phyloP scores from a whole-genome alignment of 2,888 invertebrate genomes.

The Antheraea assamensis region DNA sequence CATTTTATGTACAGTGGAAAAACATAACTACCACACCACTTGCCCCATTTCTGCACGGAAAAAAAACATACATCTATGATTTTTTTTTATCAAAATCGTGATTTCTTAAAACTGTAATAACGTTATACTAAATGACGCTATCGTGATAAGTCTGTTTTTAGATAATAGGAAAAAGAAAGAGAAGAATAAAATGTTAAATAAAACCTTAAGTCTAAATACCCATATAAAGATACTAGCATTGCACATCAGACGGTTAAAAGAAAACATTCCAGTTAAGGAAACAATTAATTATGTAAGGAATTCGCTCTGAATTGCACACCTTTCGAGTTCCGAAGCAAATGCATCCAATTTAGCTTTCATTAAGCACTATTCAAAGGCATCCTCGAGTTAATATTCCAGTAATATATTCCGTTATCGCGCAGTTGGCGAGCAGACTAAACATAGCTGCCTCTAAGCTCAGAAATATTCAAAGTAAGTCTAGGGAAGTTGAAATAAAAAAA shows the following conservation, averaged over 20 bases:
- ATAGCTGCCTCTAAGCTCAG: background rate
- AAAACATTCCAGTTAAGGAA: conserved; percentile 1
- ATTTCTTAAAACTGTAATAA: no score
- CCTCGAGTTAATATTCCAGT: background rate
- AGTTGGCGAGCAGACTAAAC: background rate
- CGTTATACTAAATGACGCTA: no score
- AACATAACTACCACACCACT: no score
- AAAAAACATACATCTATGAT: no score
- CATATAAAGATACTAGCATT: no score
- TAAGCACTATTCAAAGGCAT: conserved; percentile 7
- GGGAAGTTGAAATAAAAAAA: background rate
- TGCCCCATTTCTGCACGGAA: no score
- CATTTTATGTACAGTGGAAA: no score
- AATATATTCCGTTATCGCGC: background rate
- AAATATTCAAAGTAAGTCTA: background rate
- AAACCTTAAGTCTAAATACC: no score
- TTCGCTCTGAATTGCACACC: conserved; percentile 22
- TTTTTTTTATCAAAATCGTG: no score
- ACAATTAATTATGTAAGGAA: background rate
- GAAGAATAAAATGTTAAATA: no score
- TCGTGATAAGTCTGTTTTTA: no score
- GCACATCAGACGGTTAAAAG: background rate
- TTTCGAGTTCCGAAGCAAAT: conserved; percentile 21
- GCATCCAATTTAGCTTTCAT: conserved; percentile 27
- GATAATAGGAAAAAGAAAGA: no score